Evolutionary conservation across 2,113 vertebrate genomes (phyloP).

Genomic region (Tachysurus fulvidraco): DNA sequence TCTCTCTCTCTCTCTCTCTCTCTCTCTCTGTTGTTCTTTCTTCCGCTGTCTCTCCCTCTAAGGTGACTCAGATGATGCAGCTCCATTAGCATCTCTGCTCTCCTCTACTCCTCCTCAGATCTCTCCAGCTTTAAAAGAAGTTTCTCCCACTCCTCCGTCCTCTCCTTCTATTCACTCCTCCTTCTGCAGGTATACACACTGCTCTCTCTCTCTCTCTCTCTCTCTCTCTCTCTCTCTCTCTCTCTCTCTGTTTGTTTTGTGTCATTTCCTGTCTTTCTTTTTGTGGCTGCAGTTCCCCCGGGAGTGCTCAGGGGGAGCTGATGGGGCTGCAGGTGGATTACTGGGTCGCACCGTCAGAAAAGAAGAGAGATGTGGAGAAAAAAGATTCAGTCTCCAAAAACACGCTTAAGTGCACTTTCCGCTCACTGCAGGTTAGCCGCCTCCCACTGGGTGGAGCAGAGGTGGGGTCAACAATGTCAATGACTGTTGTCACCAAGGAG

Average conservation of each 20-base stretch:
- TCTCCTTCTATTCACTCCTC: constrained; percentile 90
- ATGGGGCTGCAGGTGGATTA: constrained; percentile 99
- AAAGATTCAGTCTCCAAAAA: constrained; percentile 88
- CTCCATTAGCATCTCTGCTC: constrained; percentile 79
- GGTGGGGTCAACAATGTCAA: constrained; percentile 85
- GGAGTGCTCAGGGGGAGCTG: constrained; percentile 75
- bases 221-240: background rate
- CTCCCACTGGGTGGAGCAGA: constrained; percentile 82
- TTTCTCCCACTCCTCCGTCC: constrained; percentile 90
- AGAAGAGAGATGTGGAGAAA: constrained; percentile 90
- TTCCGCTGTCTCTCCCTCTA: no score
- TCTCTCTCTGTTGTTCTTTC: constrained; percentile 36
- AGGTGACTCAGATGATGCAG: constrained; percentile 97
- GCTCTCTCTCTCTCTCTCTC: background rate
- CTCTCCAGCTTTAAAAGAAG: constrained; percentile 89
- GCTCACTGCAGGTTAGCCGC: constrained; percentile 98
- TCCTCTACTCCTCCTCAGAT: constrained; percentile 90
- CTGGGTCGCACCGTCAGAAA: constrained; percentile 87
- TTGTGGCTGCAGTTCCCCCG: constrained; percentile 60
- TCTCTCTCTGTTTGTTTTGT: background rate
- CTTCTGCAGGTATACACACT: constrained; percentile 80
- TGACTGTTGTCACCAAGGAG: constrained; percentile 96
- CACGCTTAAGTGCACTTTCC: constrained; percentile 98
- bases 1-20: background rate
- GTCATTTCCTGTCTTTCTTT: background rate